These are phyloP conservation scores for Hyperoplus lanceolatus DNA, from an alignment of 2,797 vertebrate species.

Conservation along the genomic window DNA sequence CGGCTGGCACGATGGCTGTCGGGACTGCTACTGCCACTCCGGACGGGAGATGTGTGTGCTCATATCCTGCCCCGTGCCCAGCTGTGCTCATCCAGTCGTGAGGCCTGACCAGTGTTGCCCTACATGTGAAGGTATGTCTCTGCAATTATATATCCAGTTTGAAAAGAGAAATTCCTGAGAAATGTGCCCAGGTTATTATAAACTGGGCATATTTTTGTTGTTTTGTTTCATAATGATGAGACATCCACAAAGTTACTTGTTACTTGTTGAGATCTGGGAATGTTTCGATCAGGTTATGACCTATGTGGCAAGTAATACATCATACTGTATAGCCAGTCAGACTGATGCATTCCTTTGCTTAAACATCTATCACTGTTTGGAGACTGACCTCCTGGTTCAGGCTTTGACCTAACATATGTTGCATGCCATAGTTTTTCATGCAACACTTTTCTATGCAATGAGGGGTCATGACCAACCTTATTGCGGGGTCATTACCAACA, in stretches of 20 bases:
- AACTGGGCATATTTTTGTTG: neutral
- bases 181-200: neutral
- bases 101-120: constrained; percentile 87
- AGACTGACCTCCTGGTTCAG: constrained; percentile 3
- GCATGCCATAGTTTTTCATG: neutral
- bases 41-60: constrained; percentile 90
- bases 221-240: neutral
- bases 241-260: no score
- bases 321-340: no score
- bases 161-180: neutral
- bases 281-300: neutral
- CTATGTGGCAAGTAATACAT: neutral
- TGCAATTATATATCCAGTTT: neutral
- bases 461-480: neutral
- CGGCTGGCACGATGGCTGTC: constrained; percentile 88
- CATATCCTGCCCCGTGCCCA: constrained; percentile 86
- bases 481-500: no score
- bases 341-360: no score
- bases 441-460: constrained; percentile 6
- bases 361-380: neutral
- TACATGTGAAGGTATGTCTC: constrained; percentile 85
- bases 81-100: constrained; percentile 84
- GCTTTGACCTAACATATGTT: neutral
- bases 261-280: neutral
- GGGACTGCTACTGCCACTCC: constrained; percentile 87